These are phyloP conservation scores for Pterois miles DNA, from an alignment of 2,797 vertebrate genomes.

Conservation along the genomic window DNA sequence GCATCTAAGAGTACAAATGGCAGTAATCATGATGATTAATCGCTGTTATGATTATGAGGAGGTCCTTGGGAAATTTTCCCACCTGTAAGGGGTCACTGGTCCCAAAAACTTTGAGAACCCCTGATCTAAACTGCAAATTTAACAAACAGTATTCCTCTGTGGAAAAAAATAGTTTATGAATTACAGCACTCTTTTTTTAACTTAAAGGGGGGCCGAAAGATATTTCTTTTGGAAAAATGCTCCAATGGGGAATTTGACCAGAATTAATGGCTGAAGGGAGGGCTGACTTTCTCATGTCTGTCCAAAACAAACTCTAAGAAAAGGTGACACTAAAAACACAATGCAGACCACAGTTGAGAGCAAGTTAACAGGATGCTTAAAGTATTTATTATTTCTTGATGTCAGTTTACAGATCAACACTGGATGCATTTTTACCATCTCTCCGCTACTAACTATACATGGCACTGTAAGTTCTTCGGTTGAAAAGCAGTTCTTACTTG, in stretches of 20 bases:
- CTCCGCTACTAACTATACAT: background rate
- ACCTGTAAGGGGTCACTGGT: too few species aligned
- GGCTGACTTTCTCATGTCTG: slow-evolving; percentile 2
- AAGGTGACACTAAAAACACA: background rate
- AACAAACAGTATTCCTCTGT: background rate
- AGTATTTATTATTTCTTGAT: background rate
- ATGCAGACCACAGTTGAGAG: background rate
- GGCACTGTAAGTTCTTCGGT: too few species aligned
- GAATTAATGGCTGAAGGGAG: slow-evolving; percentile 16
- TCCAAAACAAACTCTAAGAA: background rate
- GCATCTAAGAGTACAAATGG: too few species aligned
- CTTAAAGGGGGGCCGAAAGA: background rate
- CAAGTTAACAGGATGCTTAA: background rate
- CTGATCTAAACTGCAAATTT: background rate
- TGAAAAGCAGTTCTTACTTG: background rate
- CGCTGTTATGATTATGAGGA: too few species aligned
- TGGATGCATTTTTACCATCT: background rate
- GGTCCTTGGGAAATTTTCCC: too few species aligned
- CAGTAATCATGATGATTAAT: too few species aligned
- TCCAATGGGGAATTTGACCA: slow-evolving; percentile 1
- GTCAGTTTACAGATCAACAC: too few species aligned
- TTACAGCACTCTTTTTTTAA: background rate
- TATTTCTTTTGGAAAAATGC: background rate
- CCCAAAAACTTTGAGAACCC: too few species aligned
- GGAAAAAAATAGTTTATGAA: background rate